Evolutionary conservation across 1,140 invertebrate genomes (phyloP).

Genomic region (Bombus balteatus): DNA sequence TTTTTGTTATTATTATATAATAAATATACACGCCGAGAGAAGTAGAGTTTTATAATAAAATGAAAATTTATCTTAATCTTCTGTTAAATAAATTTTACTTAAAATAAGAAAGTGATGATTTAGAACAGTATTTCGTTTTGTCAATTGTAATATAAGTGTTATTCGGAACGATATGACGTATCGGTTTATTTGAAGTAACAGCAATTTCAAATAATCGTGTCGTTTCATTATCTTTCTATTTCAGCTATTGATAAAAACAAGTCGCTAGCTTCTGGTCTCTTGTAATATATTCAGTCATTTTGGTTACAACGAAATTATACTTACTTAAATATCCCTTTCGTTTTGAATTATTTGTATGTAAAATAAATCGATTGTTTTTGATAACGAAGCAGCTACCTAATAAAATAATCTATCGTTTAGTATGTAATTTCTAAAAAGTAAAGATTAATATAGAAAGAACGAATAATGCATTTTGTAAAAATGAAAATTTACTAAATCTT

Average conservation of each 20-base stretch:
- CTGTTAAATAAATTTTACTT: background rate
- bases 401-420: too few relatives aligned
- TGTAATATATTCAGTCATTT: background rate
- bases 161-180: background rate
- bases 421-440: too few relatives aligned
- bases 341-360: too few relatives aligned
- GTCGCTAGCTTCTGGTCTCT: background rate
- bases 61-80: too few relatives aligned
- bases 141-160: background rate
- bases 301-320: background rate
- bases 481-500: too few relatives aligned
- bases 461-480: too few relatives aligned
- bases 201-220: background rate
- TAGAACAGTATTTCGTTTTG: background rate
- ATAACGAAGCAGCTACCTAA: too few relatives aligned
- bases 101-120: background rate
- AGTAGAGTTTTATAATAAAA: background rate
- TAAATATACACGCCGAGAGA: too few relatives aligned
- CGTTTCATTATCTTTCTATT: background rate
- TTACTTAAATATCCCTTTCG: too few relatives aligned
- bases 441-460: too few relatives aligned
- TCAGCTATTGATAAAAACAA: background rate
- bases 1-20: background rate
- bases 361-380: too few relatives aligned
- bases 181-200: background rate